A percentile compares a stretch with the other conserved stretches of the same genome.
Evolutionary conservation across 2,113 vertebrate genomes (phyloP).

Genomic region (Dasyornis broadbenti): DNA sequence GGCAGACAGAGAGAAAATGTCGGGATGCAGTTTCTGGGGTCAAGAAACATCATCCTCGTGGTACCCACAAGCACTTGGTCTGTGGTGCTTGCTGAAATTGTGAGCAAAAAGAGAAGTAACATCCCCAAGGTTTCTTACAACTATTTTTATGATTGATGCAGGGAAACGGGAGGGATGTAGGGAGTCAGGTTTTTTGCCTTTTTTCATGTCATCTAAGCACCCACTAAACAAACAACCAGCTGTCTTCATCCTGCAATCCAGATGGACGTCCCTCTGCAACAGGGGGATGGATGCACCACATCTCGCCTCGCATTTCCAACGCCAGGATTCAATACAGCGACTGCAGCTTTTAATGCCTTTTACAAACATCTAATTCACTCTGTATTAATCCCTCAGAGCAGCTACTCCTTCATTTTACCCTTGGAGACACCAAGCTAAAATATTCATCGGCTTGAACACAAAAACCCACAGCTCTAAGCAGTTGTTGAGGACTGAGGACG

Average conservation of each 20-base stretch:
- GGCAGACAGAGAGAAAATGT: not conserved
- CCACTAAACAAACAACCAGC: not conserved
- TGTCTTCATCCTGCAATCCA: not conserved
- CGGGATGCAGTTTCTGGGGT: not conserved
- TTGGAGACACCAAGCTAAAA: not conserved
- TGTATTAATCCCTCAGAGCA: not conserved
- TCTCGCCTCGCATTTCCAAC: not conserved
- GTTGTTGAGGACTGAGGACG: not conserved
- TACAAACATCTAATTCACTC: not conserved
- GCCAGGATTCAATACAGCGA: fast-evolving
- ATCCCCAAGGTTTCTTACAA: not conserved
- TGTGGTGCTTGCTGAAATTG: not conserved
- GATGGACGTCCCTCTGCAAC: not conserved
- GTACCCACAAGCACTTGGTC: not conserved
- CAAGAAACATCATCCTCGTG: not conserved
- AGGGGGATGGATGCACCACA: not conserved
- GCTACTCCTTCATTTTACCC: not conserved
- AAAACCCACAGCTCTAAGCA: not conserved
- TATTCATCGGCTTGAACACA: not conserved
- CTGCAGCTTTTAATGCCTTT: not conserved
- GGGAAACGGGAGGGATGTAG: not conserved
- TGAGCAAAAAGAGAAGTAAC: not conserved
- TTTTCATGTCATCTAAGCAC: not conserved
- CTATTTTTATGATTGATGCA: not conserved
- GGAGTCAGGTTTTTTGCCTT: not conserved